These are phyloP conservation scores for Numida meleagris DNA, from an alignment of 2,113 vertebrate species.

Conservation along the genomic window DNA sequence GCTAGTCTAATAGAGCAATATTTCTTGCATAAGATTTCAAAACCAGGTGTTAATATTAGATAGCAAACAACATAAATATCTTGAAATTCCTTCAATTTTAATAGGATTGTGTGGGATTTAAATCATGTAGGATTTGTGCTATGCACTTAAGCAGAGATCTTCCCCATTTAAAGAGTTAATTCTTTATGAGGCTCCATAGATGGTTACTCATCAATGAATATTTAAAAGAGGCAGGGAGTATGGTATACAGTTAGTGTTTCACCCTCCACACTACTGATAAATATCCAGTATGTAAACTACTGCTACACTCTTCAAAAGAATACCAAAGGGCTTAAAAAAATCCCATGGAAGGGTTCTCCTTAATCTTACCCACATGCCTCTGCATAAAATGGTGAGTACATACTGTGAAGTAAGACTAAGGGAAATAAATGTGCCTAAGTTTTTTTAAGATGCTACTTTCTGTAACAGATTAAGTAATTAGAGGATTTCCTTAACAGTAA, in stretches of 20 bases:
- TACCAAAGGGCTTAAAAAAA: constrained; percentile 1
- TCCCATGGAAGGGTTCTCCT: not conserved
- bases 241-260: constrained; percentile 48
- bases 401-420: not conserved
- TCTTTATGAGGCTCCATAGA: constrained; percentile 30
- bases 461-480: not conserved
- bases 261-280: constrained; percentile 10
- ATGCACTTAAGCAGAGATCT: not conserved
- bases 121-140: constrained; percentile 4
- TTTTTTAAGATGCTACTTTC: not conserved
- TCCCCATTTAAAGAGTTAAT: constrained; percentile 55
- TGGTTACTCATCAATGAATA: constrained; percentile 58
- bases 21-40: not conserved
- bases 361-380: not conserved
- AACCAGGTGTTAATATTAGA: not conserved
- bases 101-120: not conserved
- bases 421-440: not conserved
- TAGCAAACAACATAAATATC: not conserved
- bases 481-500: not conserved
- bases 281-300: constrained; percentile 7
- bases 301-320: constrained; percentile 24
- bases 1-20: not conserved
- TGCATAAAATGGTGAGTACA: constrained; percentile 56
- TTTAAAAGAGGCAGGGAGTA: constrained; percentile 60
- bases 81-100: constrained; percentile 14